A percentile compares a stretch with the other conserved stretches of the same genome.
Evolutionary conservation across 2,113 vertebrate species (phyloP).

Genomic region (Onychorhynchus coronatus): DNA sequence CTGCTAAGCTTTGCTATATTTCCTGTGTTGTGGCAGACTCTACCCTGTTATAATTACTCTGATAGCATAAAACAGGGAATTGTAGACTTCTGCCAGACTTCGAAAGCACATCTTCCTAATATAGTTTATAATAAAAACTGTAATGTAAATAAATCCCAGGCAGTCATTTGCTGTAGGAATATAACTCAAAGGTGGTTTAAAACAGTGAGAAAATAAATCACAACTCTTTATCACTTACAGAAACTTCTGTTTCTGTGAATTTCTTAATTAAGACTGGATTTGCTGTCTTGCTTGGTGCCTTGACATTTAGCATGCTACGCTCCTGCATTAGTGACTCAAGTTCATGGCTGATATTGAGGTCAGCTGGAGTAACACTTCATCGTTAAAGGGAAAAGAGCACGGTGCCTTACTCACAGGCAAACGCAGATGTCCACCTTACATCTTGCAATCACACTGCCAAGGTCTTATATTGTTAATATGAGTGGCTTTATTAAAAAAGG

Average conservation of each 20-base stretch:
- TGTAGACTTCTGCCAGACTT: neutral
- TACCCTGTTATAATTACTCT: neutral
- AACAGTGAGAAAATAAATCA: slow-evolving; percentile 15
- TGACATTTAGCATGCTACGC: slow-evolving; percentile 26
- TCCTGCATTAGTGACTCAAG: slow-evolving; percentile 25
- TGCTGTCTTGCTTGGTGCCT: neutral
- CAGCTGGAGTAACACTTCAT: slow-evolving; percentile 26
- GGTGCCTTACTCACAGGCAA: neutral
- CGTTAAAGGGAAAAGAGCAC: slow-evolving; percentile 23
- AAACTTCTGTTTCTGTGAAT: neutral
- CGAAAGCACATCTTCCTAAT: neutral
- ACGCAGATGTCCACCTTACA: neutral
- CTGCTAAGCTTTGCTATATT: neutral
- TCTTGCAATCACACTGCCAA: neutral
- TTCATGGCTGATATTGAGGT: slow-evolving; percentile 67
- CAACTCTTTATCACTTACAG: neutral
- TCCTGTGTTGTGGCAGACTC: neutral
- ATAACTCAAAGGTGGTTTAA: slow-evolving; percentile 17
- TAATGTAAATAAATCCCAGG: neutral
- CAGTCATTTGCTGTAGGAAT: neutral
- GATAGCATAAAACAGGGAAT: neutral
- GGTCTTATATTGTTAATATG: slow-evolving; percentile 24
- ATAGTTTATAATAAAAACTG: neutral
- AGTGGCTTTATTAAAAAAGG: slow-evolving; percentile 46
- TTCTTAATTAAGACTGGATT: slow-evolving; percentile 39